Base-by-base conservation (phyloP, 2,888 invertebrate genomes). In the Leptinotarsa haldemani region DNA sequence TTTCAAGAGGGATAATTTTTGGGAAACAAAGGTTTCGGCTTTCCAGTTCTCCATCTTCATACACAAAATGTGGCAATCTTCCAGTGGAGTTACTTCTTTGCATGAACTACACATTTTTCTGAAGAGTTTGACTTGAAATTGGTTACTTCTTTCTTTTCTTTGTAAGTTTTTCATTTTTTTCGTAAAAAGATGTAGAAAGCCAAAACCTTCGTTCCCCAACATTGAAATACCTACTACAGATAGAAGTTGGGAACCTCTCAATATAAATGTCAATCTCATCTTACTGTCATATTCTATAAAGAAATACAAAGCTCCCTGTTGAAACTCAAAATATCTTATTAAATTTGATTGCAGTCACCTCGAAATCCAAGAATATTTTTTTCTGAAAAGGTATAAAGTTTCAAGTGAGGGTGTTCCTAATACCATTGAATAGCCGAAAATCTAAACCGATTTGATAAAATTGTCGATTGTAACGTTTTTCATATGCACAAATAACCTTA, bases 401-500 rank as follows among this genome's bases (percentile, higher is more conserved):
- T 67, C 75, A 70, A 75, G 72, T 75, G 75, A 72, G 75, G 75
- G 75, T 75, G 72, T 70, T 71, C 70, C 63, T 61, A 65, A 71
- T 56, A 46, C 72, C 30, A 18, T 25, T 69, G 69, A 74, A 71
- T 71, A 61, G 66, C 48, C 61, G 69, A 69, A 70, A 75, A 72
- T 71, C n/a, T 75, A 75, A 75, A 75, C 70, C 75, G 75, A 75
- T 75, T 75, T 70, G 40, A 71, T 72, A 72, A 71, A 64, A 74
- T 72, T 46, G 61, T 67, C 79, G 78, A 81, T 67, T 81, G 83
- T 84, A 85, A 85, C 85, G 84, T 84, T 83, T 82, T 83, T 78
- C 81, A 75, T 79, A 74, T 75, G 74, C 75, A 78, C 83, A 82
- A 82, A 83, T 80, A 83, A 79, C 81, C 80, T 82, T 80, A 82